Base-by-base conservation (phyloP, 2,888 invertebrate species). In the Acanthosepion pharaonis region DNA sequence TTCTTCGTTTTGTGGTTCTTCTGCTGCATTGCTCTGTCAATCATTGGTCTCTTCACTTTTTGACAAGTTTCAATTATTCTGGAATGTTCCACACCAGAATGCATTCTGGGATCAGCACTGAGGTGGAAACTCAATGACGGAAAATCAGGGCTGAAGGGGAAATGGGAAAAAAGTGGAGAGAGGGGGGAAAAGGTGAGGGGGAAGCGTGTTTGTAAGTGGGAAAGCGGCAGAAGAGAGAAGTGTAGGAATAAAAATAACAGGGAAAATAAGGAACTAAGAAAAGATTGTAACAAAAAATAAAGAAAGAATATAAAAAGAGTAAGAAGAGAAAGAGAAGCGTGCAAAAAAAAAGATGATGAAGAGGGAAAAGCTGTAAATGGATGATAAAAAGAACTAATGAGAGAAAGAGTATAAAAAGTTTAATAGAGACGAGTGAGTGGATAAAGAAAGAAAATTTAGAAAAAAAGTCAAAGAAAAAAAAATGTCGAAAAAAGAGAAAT, bases 81-180 rank as follows among this genome's bases (percentile, higher is more conserved):
- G 78, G 78, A 78, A 78, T 78, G 78, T 78, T 78, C 78, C n/a
- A n/a, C 78, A 78, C n/a, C n/a, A 78, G 78, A 33, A 78, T 15
- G 78, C 78, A 18, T 33, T 33, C 15, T 78, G 78, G n/a, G 78
- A 78, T 78, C 78, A 78, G n/a, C 78, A 78, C 11, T 78, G 15
- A 78, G 78, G 78, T 78, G 78, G 78, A 78, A 78, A 78, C n/a
- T n/a, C 78, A 78, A n/a, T 78, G 78, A n/a, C n/a, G n/a, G n/a
- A 78, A 59, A 59, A 23, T 59, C 59, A 23, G 78, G 78, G 11
- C n/a, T n/a, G 9, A 15, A n/a, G n/a, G 78, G 78, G 18, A 78
- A 78, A n/a, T 33, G 78, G 11, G 78, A 11, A 15, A 11, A 15
- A n/a, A 15, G 1, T 8, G 11, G 15, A 78, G 20, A 20, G 25